A percentile compares a stretch with the other conserved stretches of the same genome.
Conservation (phyloP, 2,113 vertebrate species). For the Psittacus erithacus region DNA sequence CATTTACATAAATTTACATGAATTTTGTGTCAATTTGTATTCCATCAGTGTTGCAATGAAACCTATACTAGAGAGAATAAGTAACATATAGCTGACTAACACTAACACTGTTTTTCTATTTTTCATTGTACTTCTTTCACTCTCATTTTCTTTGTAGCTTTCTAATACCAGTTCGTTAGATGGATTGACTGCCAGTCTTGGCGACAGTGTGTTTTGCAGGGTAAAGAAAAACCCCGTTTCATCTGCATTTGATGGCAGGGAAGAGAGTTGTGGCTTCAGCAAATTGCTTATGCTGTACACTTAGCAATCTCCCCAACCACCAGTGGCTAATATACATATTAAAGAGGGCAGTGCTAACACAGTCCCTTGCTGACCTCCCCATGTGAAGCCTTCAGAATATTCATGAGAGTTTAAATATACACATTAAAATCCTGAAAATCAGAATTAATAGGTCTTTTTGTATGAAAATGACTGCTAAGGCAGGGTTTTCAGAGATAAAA, state of each 20-base stretch:
- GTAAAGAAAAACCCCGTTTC: conserved; percentile 2
- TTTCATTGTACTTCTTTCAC: background rate
- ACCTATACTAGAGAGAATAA: conserved; percentile 57
- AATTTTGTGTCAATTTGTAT: conserved; percentile 63
- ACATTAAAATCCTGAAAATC: background rate
- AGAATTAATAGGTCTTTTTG: background rate
- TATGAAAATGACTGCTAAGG: background rate
- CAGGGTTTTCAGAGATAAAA: conserved; percentile 4
- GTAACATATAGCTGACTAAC: conserved; percentile 37
- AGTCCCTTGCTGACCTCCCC: conserved; percentile 48
- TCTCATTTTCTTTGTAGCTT: background rate
- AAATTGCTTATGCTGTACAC: conserved; percentile 49
- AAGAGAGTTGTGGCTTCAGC: conserved; percentile 12
- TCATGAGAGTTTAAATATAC: conserved; percentile 7
- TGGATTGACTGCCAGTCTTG: background rate
- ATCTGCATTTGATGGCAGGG: background rate
- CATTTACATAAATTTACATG: conserved; percentile 73
- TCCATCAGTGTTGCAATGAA: conserved; percentile 35
- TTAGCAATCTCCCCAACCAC: conserved; percentile 30
- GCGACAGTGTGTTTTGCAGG: background rate
- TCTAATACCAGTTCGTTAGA: background rate
- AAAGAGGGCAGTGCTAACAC: conserved; percentile 37
- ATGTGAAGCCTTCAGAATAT: conserved; percentile 34
- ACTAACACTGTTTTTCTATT: background rate
- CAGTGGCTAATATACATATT: conserved; percentile 61